Conservation (phyloP, 2,888 invertebrate genomes). For the Eutolmus rufibarbis region DNA sequence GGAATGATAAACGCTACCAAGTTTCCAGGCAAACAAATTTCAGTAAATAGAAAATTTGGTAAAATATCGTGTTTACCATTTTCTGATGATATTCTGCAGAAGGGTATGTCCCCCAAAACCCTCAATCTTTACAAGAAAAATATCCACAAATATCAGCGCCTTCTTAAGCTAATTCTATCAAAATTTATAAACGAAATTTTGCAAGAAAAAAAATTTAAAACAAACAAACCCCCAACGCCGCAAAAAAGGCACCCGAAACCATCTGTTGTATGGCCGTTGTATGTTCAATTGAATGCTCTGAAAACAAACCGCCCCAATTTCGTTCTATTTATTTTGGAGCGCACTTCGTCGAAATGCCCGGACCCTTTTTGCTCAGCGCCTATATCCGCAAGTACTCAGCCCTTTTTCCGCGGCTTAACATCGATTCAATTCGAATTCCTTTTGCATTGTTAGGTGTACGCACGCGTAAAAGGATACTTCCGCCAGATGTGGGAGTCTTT, state of each 20-base stretch:
- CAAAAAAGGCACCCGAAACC: background rate
- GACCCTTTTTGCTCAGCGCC: background rate
- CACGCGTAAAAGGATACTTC: slow-evolving; percentile 49
- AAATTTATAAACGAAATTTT: background rate
- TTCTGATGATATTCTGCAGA: background rate
- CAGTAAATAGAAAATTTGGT: background rate
- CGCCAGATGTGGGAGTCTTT: slow-evolving; percentile 51
- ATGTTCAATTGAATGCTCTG: background rate
- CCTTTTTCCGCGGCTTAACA: slow-evolving; percentile 26
- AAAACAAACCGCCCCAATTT: slow-evolving; percentile 19
- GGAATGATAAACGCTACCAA: background rate
- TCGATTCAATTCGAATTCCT: background rate
- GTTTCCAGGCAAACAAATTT: background rate
- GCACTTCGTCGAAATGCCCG: background rate
- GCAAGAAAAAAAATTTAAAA: background rate
- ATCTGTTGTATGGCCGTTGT: background rate
- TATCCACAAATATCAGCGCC: background rate
- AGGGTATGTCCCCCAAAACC: background rate
- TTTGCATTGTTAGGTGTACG: background rate
- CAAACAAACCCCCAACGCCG: background rate
- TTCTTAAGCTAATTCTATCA: background rate
- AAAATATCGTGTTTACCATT: background rate
- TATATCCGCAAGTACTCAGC: background rate
- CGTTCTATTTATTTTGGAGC: background rate
- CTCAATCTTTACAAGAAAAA: background rate